phyloP scores from a whole-genome alignment of 2,888 invertebrate species.

The Leptogaster cylindrica region DNA sequence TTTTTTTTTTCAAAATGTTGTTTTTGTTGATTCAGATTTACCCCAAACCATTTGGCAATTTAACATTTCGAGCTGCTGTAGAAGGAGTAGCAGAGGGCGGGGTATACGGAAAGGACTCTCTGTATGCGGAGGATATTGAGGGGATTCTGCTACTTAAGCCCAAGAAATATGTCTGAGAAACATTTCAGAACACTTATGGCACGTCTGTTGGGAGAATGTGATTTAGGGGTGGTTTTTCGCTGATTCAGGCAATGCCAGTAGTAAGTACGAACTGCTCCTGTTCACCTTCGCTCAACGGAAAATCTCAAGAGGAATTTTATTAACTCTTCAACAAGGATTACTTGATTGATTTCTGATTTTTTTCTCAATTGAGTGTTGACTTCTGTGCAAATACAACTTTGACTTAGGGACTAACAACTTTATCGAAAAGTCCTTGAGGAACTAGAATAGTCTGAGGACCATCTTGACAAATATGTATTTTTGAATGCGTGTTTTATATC shows the following conservation, averaged over 20 bases:
- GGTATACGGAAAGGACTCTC: conserved; percentile 1
- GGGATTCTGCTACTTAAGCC: conserved; percentile 20
- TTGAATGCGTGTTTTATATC: too few species aligned
- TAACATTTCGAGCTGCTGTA: conserved; percentile 10
- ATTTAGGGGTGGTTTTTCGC: conserved; percentile 32
- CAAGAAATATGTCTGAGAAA: conserved; percentile 28
- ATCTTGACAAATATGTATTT: too few species aligned
- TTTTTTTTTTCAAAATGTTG: background rate
- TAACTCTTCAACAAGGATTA: too few species aligned
- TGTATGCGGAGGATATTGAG: background rate
- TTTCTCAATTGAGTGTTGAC: too few species aligned
- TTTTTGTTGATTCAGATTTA: conserved; percentile 35
- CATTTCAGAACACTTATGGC: conserved; percentile 16
- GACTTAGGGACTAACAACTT: too few species aligned
- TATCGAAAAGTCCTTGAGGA: too few species aligned
- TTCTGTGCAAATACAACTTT: too few species aligned
- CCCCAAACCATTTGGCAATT: conserved; percentile 20
- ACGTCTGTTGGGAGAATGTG: conserved; percentile 10
- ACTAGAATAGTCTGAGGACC: too few species aligned
- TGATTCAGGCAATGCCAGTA: conserved; percentile 24
- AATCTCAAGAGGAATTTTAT: too few species aligned
- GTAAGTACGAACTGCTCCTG: too few species aligned
- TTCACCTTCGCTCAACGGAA: too few species aligned
- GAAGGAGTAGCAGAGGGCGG: conserved; percentile 4
- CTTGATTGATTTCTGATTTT: too few species aligned